Evolutionary conservation across 2,888 invertebrate species (phyloP).

Genomic region (Darwinula stevensoni): DNA sequence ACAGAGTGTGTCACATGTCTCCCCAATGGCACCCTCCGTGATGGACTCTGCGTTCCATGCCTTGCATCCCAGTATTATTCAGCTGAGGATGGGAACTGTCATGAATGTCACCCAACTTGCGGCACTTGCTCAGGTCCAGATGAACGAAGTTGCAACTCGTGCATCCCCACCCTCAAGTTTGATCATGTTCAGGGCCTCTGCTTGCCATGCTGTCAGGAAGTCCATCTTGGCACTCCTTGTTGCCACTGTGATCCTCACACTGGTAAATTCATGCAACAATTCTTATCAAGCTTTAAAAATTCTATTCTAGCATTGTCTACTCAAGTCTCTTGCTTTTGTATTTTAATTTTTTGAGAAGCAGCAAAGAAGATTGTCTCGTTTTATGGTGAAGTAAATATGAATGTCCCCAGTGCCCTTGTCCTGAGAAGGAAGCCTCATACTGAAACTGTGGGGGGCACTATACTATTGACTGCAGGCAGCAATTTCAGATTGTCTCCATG

Average conservation of each 20-base stretch:
- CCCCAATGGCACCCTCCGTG: slow-evolving; percentile 35
- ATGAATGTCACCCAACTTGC: slow-evolving; percentile 7
- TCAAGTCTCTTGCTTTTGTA: too few relatives aligned
- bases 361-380: too few relatives aligned
- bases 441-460: too few relatives aligned
- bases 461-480: too few relatives aligned
- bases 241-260: slow-evolving; percentile 9
- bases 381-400: too few relatives aligned
- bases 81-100: slow-evolving; percentile 7
- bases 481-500: too few relatives aligned
- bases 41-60: slow-evolving; percentile 42
- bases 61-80: slow-evolving; percentile 34
- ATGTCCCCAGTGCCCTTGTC: too few relatives aligned
- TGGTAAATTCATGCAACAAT: too few relatives aligned
- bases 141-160: slow-evolving; percentile 8
- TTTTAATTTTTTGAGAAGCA: too few relatives aligned
- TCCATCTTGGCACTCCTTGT: slow-evolving; percentile 4
- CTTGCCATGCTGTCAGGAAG: slow-evolving; percentile 8
- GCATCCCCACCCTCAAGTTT: slow-evolving; percentile 7
- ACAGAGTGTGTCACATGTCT: slow-evolving; percentile 37
- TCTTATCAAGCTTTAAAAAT: too few relatives aligned
- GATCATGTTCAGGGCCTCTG: slow-evolving; percentile 8
- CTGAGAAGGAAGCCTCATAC: too few relatives aligned
- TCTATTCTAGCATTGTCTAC: too few relatives aligned
- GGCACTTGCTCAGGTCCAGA: slow-evolving; percentile 8